These are phyloP conservation scores for Amphipoea oculea DNA, from an alignment of 2,888 invertebrate genomes.

Conservation along the genomic window DNA sequence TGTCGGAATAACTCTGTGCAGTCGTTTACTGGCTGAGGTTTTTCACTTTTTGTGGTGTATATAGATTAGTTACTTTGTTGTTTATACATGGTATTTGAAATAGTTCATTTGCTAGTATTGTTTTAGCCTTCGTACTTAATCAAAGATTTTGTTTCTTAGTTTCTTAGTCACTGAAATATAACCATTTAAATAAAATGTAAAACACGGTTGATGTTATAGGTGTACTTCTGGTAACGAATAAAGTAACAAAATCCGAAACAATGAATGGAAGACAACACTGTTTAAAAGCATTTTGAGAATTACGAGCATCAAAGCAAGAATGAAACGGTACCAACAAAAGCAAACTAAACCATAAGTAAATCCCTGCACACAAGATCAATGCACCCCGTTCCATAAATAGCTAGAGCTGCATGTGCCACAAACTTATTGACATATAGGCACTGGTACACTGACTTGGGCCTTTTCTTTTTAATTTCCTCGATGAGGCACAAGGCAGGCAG, in stretches of 20 bases:
- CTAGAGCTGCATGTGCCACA: conserved; percentile 55
- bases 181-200: background rate
- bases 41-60: conserved; percentile 19
- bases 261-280: background rate
- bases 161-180: too few relatives aligned
- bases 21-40: background rate
- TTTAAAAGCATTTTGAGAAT: background rate
- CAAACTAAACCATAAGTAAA: conserved; percentile 45
- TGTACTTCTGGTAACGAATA: background rate
- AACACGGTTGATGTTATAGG: background rate
- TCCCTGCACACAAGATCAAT: conserved; percentile 76
- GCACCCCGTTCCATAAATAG: conserved; percentile 82
- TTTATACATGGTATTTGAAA: background rate
- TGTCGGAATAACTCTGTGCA: conserved; percentile 31
- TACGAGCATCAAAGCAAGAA: conserved; percentile 7
- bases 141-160: too few relatives aligned
- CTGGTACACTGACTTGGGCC: conserved; percentile 1
- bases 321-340: conserved; percentile 15
- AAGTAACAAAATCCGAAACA: background rate
- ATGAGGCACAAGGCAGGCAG: conserved; percentile 47
- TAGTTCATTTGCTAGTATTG: background rate
- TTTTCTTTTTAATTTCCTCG: conserved; percentile 51
- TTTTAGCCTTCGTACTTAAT: background rate
- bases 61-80: background rate
- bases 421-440: conserved; percentile 57